Base-by-base conservation (phyloP, 2,888 invertebrate genomes). In the Heliconius sara region DNA sequence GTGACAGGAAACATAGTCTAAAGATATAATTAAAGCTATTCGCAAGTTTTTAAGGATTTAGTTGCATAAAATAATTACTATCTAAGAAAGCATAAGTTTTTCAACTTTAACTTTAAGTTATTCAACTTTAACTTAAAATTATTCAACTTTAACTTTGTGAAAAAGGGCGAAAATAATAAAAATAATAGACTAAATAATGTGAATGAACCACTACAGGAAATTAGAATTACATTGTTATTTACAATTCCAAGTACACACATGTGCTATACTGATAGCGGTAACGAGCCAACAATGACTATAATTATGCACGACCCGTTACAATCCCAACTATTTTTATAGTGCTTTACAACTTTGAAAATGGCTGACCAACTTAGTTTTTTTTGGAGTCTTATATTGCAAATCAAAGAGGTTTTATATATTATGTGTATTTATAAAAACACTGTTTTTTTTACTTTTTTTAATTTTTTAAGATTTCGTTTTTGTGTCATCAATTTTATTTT, bases 131-230 rank as follows among this genome's bases (percentile, higher is more conserved):
- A 39, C 39, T 9, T 39, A 10, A 39, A 39, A 10, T 39, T 10
- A 10, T 39, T 39, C 39, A 39, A 39, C 39, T 39, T 39, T 39
- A 39, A 39, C 39, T 39, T 39, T 39, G 0, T 39, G 39, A 39
- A 39, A 39, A 39, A 39, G 2, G 10, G 39, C 10, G 39, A 39
- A 39, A 39, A 75, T 65, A 63, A 63, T 75, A 65, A 75, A 75
- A 75, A 75, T 75, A 66, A 25, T 75, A 75, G 65, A 27, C 57
- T 39, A 68, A 52, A 67, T 73, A 57, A 79, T 73, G 76, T 79
- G 79, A 81, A 81, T 79, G 80, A 81, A 81, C 80, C 67, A 67
- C 13, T 71, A 79, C 79, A 81, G 79, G 80, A 81, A 81, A 81
- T 81, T 81, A 81, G 79, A 76, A 76, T 79, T 67, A 76, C 80